Conservation (phyloP, 1,140 invertebrate genomes). For the Drosophila santomea region DNA sequence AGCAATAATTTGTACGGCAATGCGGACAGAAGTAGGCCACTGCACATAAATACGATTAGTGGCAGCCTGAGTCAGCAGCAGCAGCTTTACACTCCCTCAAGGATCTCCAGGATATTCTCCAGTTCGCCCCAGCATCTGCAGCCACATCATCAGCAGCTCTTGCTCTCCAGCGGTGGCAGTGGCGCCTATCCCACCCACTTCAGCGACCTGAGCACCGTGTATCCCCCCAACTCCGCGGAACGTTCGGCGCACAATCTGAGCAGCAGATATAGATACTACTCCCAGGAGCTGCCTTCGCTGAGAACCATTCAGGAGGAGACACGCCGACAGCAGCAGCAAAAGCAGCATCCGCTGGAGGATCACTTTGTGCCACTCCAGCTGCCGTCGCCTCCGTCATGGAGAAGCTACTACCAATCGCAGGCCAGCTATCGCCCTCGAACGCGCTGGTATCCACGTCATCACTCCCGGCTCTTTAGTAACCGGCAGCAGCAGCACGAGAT, state of each 20-base stretch:
- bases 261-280: slow-evolving; percentile 88
- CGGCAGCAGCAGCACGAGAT: slow-evolving; percentile 88
- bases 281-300: slow-evolving; percentile 90
- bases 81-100: slow-evolving; percentile 82
- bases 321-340: slow-evolving; percentile 69
- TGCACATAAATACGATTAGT: slow-evolving; percentile 81
- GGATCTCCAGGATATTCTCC: slow-evolving; percentile 87
- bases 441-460: slow-evolving; percentile 87
- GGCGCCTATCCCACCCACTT: slow-evolving; percentile 87
- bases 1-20: slow-evolving; percentile 67
- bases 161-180: slow-evolving; percentile 30
- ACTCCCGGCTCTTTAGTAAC: slow-evolving; percentile 87
- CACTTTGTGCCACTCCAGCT: slow-evolving; percentile 88
- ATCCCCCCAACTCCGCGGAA: slow-evolving; percentile 91
- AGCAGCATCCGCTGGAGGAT: slow-evolving; percentile 61
- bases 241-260: slow-evolving; percentile 89
- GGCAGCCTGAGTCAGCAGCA: slow-evolving; percentile 74
- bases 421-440: slow-evolving; percentile 85
- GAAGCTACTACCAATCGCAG: slow-evolving; percentile 79
- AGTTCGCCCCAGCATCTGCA: slow-evolving; percentile 87
- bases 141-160: slow-evolving; percentile 84
- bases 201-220: slow-evolving; percentile 94
- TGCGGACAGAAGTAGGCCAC: slow-evolving; percentile 56
- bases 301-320: slow-evolving; percentile 91
- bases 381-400: slow-evolving; percentile 85